These are phyloP conservation scores for Plumapathes pennacea DNA, from an alignment of 92 coral and sea anemone genomes.

Conservation along the genomic window DNA sequence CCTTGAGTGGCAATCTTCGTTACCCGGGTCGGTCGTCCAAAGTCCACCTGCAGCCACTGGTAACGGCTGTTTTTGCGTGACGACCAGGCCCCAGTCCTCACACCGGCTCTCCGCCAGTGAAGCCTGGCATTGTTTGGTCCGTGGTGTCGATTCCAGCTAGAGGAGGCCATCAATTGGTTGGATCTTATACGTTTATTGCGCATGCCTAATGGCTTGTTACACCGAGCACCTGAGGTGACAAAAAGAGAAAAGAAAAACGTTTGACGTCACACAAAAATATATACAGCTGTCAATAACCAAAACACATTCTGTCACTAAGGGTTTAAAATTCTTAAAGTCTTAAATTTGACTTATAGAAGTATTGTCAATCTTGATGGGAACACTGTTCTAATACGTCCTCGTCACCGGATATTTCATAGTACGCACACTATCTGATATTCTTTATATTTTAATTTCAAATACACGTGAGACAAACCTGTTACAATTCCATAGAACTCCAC, in stretches of 20 bases:
- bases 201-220: slow-evolving; percentile 26
- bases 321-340: no score
- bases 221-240: slow-evolving; percentile 26
- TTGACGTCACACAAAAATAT: no score
- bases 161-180: slow-evolving; percentile 33
- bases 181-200: slow-evolving; percentile 10
- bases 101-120: slow-evolving; percentile 11
- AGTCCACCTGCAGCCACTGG: slow-evolving; percentile 59
- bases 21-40: slow-evolving; percentile 34
- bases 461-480: neutral
- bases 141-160: slow-evolving; percentile 24
- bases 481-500: slow-evolving; percentile 30
- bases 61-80: slow-evolving; percentile 34
- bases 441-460: neutral
- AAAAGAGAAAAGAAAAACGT: no score
- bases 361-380: no score
- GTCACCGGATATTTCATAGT: neutral
- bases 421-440: neutral
- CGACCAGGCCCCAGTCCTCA: slow-evolving; percentile 36
- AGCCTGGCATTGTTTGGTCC: slow-evolving; percentile 29
- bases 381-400: no score
- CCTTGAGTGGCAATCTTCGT: slow-evolving; percentile 35
- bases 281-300: no score
- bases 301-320: no score
- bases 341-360: no score